Conservation (phyloP, 2,797 vertebrate species). For the Crypturellus tataupa region DNA sequence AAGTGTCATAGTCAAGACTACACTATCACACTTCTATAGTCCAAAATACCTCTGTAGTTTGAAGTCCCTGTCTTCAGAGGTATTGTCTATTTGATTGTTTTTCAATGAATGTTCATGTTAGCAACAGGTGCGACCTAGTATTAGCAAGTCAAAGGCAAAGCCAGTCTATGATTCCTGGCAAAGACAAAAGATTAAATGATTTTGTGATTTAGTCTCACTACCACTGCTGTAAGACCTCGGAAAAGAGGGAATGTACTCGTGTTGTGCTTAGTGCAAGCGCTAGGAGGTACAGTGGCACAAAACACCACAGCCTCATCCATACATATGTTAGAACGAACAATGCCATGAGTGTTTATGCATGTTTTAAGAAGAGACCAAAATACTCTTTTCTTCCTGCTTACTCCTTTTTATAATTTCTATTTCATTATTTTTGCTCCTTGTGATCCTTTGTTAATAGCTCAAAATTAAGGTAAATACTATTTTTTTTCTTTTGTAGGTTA, state of each 20-base stretch:
- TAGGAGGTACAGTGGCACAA: background rate
- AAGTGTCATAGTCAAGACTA: background rate
- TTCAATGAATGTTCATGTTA: background rate
- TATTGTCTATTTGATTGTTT: background rate
- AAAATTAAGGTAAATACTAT: background rate
- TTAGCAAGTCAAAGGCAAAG: background rate
- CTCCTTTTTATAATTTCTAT: background rate
- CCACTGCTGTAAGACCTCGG: background rate
- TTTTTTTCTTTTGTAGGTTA: background rate
- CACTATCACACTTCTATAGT: background rate
- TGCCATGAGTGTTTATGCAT: background rate
- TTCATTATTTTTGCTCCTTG: background rate
- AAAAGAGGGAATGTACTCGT: rapidly evolving
- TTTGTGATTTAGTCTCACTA: background rate
- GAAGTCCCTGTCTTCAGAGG: background rate
- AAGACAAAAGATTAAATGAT: background rate
- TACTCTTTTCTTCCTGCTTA: background rate
- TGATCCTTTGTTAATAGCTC: background rate
- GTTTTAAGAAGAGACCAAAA: background rate
- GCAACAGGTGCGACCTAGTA: background rate
- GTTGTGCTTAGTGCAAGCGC: rapidly evolving
- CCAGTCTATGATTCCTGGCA: background rate
- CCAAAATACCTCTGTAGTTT: background rate
- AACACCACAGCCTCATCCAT: background rate
- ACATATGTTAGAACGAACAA: background rate